Conservation (phyloP, 2,113 vertebrate species). For the Periophthalmus modestus region DNA sequence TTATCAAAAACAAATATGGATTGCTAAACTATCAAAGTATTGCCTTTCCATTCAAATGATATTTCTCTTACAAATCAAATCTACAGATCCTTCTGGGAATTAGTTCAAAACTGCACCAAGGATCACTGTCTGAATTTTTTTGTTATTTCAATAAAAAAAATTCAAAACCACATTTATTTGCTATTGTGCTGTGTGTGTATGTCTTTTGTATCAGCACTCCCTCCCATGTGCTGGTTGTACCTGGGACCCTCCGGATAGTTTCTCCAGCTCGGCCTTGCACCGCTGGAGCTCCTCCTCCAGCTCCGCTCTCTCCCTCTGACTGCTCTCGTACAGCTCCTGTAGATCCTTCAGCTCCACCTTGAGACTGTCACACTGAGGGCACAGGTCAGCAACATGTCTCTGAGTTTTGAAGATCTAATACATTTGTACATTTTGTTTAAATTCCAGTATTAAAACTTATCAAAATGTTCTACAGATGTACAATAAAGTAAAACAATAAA, state of each 20-base stretch:
- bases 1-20: neutral
- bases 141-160: too few species aligned
- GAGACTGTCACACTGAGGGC: conserved; percentile 80
- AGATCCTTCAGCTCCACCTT: conserved; percentile 80
- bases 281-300: conserved; percentile 86
- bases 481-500: too few species aligned
- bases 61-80: too few species aligned
- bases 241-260: conserved; percentile 76
- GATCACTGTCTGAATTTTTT: too few species aligned
- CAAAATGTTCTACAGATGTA: too few species aligned
- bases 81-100: too few species aligned
- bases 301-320: conserved; percentile 81
- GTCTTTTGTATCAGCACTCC: neutral
- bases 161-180: too few species aligned
- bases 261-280: conserved; percentile 86
- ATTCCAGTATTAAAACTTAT: too few species aligned
- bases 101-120: too few species aligned
- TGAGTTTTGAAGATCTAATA: neutral
- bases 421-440: neutral
- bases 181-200: neutral
- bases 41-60: neutral
- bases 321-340: conserved; percentile 81
- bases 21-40: neutral
- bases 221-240: conserved; percentile 42
- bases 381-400: conserved; percentile 10